Percentiles rank a stretch among this genome's conserved stretches.
These are phyloP conservation scores for Whitmania pigra DNA, from an alignment of 1,140 invertebrate species.

Conservation along the genomic window DNA sequence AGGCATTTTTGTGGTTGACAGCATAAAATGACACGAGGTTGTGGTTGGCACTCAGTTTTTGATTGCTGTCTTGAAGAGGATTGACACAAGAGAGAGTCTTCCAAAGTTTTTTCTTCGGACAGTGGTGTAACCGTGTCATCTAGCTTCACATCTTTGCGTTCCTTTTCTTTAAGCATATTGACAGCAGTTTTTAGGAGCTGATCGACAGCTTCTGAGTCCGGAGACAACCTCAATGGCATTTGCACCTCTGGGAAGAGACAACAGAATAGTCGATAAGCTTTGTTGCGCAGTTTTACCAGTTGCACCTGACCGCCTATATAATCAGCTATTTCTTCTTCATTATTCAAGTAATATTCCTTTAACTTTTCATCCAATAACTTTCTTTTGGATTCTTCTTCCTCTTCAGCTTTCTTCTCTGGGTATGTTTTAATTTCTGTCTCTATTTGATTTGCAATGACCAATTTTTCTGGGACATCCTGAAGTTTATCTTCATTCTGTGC, in stretches of 20 bases:
- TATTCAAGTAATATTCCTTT: background rate
- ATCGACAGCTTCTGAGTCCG: slow-evolving; percentile 5
- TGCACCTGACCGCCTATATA: slow-evolving; percentile 4
- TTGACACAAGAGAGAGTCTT: background rate
- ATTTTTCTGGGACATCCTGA: too few species aligned
- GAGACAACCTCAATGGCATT: background rate
- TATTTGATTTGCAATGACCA: too few species aligned
- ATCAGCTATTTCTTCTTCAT: background rate
- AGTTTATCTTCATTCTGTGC: too few species aligned
- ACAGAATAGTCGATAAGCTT: background rate
- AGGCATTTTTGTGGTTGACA: background rate
- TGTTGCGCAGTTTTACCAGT: slow-evolving; percentile 1
- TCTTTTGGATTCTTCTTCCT: background rate
- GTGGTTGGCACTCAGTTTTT: background rate
- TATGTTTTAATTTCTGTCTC: too few species aligned
- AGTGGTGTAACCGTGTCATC: background rate
- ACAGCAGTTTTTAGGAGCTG: background rate
- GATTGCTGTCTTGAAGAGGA: background rate
- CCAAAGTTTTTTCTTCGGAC: background rate
- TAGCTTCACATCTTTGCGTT: background rate
- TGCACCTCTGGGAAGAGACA: slow-evolving; percentile 1
- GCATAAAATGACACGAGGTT: background rate
- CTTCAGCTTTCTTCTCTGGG: background rate
- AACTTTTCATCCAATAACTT: background rate
- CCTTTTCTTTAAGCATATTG: background rate